phyloP scores from a whole-genome alignment of 2,113 vertebrate genomes.

The Apodemus sylvaticus region DNA sequence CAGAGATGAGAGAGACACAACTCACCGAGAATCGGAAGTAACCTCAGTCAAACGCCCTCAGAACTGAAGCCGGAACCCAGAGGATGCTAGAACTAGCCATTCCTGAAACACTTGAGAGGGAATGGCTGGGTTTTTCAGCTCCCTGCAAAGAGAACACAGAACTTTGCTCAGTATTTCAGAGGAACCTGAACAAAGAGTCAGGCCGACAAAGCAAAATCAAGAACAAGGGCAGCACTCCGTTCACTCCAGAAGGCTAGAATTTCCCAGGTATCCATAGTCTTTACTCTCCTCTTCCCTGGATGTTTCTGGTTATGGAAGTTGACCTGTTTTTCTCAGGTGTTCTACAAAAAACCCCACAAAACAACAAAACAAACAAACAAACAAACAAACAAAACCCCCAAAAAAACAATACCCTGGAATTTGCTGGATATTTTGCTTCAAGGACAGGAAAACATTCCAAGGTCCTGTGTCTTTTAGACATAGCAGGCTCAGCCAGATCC shows the following conservation, averaged over 20 bases:
- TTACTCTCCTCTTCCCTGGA: not conserved
- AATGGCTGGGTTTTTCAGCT: not conserved
- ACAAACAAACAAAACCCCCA: too few relatives aligned
- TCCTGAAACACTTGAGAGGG: not conserved
- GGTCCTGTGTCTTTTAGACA: constrained; percentile 46
- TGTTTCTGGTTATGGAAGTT: constrained; percentile 30
- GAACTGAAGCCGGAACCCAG: not conserved
- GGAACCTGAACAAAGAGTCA: not conserved
- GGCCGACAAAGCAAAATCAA: not conserved
- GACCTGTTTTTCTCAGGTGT: not conserved
- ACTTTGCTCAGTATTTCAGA: constrained; percentile 7
- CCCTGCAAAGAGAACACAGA: not conserved
- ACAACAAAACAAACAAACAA: too few relatives aligned
- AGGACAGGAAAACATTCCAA: constrained; percentile 5
- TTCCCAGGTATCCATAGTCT: not conserved
- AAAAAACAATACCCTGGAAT: constrained; percentile 34
- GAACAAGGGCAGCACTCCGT: not conserved
- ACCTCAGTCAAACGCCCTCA: not conserved
- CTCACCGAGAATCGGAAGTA: not conserved
- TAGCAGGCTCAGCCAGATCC: constrained; percentile 52
- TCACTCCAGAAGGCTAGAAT: constrained; percentile 17
- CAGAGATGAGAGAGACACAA: not conserved
- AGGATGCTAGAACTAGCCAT: not conserved
- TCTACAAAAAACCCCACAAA: not conserved
- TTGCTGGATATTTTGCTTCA: constrained; percentile 25